Evolutionary conservation across 2,113 vertebrate genomes (phyloP).

Genomic region (Pollachius pollachius): DNA sequence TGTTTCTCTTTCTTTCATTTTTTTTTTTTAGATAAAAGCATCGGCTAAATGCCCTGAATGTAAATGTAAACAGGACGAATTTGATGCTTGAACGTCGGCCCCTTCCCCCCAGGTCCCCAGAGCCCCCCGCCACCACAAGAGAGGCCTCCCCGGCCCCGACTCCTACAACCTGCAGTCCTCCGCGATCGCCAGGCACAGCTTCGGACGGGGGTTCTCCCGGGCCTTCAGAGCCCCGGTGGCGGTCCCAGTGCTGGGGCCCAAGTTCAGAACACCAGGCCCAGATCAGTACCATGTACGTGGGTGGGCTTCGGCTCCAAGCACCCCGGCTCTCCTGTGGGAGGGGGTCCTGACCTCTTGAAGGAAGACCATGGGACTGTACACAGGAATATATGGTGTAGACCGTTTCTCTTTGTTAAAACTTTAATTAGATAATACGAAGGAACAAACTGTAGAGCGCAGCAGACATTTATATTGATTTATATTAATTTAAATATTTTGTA

Average conservation of each 20-base stretch:
- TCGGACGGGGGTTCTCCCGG: constrained; percentile 73
- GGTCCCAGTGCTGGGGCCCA: constrained; percentile 40
- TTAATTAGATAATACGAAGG: too few relatives aligned
- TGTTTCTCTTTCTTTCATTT: too few relatives aligned
- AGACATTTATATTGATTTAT: too few relatives aligned
- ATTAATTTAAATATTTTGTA: too few relatives aligned
- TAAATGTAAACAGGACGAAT: not conserved
- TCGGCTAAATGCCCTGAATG: not conserved
- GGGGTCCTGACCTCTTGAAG: too few relatives aligned
- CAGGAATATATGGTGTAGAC: too few relatives aligned
- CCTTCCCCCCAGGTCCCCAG: constrained; percentile 47
- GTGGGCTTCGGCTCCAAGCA: not conserved
- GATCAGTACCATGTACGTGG: constrained; percentile 76
- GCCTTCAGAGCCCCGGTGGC: constrained; percentile 74
- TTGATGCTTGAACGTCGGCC: not conserved
- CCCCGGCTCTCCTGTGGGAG: too few relatives aligned
- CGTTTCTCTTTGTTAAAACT: too few relatives aligned
- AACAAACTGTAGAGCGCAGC: too few relatives aligned
- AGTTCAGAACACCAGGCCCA: constrained; percentile 71
- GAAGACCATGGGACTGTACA: too few relatives aligned
- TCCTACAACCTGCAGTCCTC: constrained; percentile 65
- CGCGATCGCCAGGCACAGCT: constrained; percentile 70
- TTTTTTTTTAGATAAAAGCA: not conserved
- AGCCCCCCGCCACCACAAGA: constrained; percentile 27
- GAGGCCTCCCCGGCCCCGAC: constrained; percentile 70